Evolutionary conservation across 2,888 invertebrate species (phyloP).

Genomic region (Hirtodrosophila histrioides): DNA sequence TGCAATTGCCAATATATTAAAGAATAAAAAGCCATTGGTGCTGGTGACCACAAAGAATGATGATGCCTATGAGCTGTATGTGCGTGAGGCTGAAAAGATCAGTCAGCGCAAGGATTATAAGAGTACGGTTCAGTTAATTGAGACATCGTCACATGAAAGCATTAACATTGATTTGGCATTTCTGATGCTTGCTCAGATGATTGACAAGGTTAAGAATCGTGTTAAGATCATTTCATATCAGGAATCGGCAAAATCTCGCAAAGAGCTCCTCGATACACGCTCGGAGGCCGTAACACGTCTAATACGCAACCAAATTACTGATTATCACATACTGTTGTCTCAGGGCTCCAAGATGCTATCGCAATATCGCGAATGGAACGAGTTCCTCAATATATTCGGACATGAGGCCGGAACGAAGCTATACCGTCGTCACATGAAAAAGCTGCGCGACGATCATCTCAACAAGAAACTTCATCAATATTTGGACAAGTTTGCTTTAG

Average conservation of each 20-base stretch:
- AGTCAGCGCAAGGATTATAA: constrained; percentile 96
- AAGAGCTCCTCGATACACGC: constrained; percentile 94
- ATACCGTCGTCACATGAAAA: constrained; percentile 91
- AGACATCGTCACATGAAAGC: constrained; percentile 97
- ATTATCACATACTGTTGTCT: constrained; percentile 94
- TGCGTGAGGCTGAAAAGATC: constrained; percentile 94
- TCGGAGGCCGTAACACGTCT: constrained; percentile 95
- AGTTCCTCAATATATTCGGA: constrained; percentile 95
- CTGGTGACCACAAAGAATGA: constrained; percentile 98
- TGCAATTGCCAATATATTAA: constrained; percentile 93
- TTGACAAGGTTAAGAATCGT: constrained; percentile 92
- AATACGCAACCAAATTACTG: constrained; percentile 92
- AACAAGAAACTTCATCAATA: constrained; percentile 90
- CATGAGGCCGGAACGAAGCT: constrained; percentile 91
- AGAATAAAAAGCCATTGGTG: constrained; percentile 97
- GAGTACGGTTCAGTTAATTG: constrained; percentile 93
- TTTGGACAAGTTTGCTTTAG: constrained; percentile 90
- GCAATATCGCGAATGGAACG: constrained; percentile 94
- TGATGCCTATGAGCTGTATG: constrained; percentile 93
- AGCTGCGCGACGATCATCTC: constrained; percentile 92
- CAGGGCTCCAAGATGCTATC: constrained; percentile 93
- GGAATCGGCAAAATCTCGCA: constrained; percentile 93
- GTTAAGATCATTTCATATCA: constrained; percentile 89
- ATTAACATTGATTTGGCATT: constrained; percentile 98
- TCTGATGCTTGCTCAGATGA: constrained; percentile 94